These are phyloP conservation scores for Sinelater perroti DNA, from an alignment of 2,888 invertebrate species.

Conservation along the genomic window DNA sequence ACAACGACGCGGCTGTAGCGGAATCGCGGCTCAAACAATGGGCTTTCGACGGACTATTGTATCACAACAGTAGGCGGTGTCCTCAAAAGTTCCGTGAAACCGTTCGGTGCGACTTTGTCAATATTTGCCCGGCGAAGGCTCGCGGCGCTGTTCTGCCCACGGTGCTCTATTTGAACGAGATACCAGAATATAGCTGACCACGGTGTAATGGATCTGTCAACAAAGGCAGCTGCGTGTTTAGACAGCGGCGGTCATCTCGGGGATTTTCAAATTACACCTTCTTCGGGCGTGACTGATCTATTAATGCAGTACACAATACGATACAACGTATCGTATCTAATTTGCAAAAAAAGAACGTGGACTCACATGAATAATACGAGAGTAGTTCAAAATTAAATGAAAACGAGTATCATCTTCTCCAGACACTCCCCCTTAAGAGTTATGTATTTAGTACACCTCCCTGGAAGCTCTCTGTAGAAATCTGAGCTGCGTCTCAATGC, in stretches of 20 bases:
- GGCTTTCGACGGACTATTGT: not conserved
- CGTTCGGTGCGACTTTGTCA: slow-evolving; percentile 44
- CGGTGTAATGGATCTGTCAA: slow-evolving; percentile 44
- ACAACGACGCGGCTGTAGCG: slow-evolving; percentile 3
- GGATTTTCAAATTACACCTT: slow-evolving; percentile 13
- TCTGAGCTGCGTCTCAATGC: too few relatives aligned
- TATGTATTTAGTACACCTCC: too few relatives aligned
- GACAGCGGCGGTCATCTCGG: slow-evolving; percentile 16
- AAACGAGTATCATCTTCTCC: too few relatives aligned
- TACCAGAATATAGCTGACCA: slow-evolving; percentile 42
- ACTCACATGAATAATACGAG: too few relatives aligned
- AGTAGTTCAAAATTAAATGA: too few relatives aligned
- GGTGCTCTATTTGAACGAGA: slow-evolving; percentile 51
- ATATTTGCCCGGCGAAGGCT: slow-evolving; percentile 48
- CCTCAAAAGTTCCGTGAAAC: slow-evolving; percentile 44
- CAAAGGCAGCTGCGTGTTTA: slow-evolving; percentile 38
- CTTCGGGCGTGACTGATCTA: too few relatives aligned
- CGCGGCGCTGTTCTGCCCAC: slow-evolving; percentile 44
- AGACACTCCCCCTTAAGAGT: too few relatives aligned
- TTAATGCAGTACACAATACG: too few relatives aligned
- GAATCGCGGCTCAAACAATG: not conserved
- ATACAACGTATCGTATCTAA: too few relatives aligned
- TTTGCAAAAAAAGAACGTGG: too few relatives aligned
- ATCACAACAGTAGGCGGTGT: slow-evolving; percentile 37
- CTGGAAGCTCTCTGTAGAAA: too few relatives aligned